Base-by-base conservation (phyloP, 2,797 vertebrate species). In the Tenualosa thibaudeaui region DNA sequence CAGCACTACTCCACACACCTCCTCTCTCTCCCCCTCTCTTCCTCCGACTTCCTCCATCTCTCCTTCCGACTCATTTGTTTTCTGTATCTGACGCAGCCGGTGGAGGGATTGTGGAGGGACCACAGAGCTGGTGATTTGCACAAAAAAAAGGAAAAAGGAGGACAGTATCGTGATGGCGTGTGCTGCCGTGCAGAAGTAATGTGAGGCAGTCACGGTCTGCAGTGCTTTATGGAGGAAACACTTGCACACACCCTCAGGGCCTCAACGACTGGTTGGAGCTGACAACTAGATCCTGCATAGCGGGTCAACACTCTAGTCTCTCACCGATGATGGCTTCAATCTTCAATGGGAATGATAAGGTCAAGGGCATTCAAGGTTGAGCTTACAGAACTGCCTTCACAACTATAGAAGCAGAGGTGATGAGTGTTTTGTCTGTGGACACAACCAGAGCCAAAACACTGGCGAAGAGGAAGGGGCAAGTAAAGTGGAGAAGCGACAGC, bases 21-120 rank as follows among this genome's bases (percentile, higher is more conserved):
- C 9, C 71, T 78, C 71, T 43, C 15, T 43, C 68, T 15, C 65
- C 5, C 65, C 1, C 65, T 1, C 65, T 6, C 40, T 43, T 17
- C 3, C 17, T 31, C 65, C 9, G 0, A 37, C 71, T 78, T 46
- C 19, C 37, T 6, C 37, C 13, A 12, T 71, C 12, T 37, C 68
- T 46, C 71, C 71, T 78, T 78, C 71, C 71, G 22, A 40, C 71
- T 78, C 71, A 78, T 78, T 78, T 78, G 71, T 40, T 78, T 37
- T 46, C 71, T 78, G 71, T 78, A 78, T 78, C 71, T 43, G 71
- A 40, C 13, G 71, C 71, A 78, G 71, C 71, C 40, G 71, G 71
- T 78, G 71, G 37, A 46, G 71, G 40, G 71, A 78, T 19, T 22
- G 71, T 19, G 40, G 13, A 13, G 3, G 31, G 15, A 31, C 31